phyloP scores from a whole-genome alignment of 2,888 invertebrate genomes.

The Heliconius sara region DNA sequence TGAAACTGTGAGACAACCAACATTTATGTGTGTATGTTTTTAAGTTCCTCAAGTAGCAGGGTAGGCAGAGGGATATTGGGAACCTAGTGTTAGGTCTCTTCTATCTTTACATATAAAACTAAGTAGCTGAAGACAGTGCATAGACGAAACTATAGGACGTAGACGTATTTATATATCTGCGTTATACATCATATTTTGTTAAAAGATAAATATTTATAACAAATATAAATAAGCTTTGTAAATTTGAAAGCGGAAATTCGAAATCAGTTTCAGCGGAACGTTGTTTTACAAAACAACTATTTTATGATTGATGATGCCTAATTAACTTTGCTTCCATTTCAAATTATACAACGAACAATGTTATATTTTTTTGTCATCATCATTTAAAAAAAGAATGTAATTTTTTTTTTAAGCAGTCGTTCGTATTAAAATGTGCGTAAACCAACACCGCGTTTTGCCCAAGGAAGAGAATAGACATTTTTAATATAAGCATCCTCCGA shows the following conservation, averaged over 20 bases:
- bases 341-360: neutral
- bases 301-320: slow-evolving; percentile 18
- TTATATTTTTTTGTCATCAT: neutral
- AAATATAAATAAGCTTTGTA: neutral
- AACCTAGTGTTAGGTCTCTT: no score
- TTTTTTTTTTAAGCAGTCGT: neutral
- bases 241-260: neutral
- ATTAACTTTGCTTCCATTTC: neutral
- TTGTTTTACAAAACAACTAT: slow-evolving; percentile 10
- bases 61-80: no score
- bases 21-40: neutral
- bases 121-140: no score
- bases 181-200: neutral
- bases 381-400: neutral
- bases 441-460: neutral
- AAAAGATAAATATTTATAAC: neutral
- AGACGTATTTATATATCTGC: no score
- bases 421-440: neutral
- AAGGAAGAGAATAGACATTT: no score
- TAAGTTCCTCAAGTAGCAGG: no score
- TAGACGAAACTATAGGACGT: no score
- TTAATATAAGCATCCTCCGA: no score
- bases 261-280: neutral
- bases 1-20: neutral
- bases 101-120: no score